A percentile compares a stretch with the other conserved stretches of the same genome.
These are phyloP conservation scores for Hiodon alosoides DNA, from an alignment of 2,113 vertebrate genomes.

Conservation along the genomic window DNA sequence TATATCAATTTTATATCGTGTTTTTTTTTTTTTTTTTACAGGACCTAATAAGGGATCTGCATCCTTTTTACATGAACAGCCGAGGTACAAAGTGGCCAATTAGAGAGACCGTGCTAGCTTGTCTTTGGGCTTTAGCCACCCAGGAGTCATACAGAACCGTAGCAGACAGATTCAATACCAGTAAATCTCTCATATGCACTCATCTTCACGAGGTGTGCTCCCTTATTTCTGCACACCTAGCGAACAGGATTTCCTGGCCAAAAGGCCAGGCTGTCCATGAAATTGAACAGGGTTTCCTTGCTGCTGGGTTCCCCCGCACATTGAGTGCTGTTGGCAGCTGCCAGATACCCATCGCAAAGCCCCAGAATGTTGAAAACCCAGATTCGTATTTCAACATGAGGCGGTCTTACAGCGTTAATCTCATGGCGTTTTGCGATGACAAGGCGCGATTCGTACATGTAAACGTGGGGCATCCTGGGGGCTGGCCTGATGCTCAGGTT, in stretches of 20 bases:
- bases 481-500: not conserved
- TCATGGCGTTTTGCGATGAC: not conserved
- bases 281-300: not conserved
- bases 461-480: slow-evolving; percentile 5
- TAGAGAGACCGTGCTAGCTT: not conserved
- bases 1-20: not conserved
- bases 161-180: not conserved
- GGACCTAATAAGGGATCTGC: not conserved
- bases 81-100: not conserved
- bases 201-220: not conserved
- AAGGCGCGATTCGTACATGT: not conserved
- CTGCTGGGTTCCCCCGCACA: not conserved
- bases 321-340: not conserved
- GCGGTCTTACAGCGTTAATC: not conserved
- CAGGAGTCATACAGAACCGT: not conserved
- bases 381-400: not conserved
- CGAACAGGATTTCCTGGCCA: not conserved
- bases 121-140: not conserved
- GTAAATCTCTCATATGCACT: not conserved
- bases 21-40: not conserved
- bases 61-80: not conserved
- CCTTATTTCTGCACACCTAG: not conserved
- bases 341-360: not conserved
- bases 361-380: not conserved
- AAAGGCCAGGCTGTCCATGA: not conserved